A percentile compares a stretch with the other conserved stretches of the same genome.
Evolutionary conservation across 2,797 vertebrate genomes (phyloP).

Genomic region (Paramormyrops hopkinsi): DNA sequence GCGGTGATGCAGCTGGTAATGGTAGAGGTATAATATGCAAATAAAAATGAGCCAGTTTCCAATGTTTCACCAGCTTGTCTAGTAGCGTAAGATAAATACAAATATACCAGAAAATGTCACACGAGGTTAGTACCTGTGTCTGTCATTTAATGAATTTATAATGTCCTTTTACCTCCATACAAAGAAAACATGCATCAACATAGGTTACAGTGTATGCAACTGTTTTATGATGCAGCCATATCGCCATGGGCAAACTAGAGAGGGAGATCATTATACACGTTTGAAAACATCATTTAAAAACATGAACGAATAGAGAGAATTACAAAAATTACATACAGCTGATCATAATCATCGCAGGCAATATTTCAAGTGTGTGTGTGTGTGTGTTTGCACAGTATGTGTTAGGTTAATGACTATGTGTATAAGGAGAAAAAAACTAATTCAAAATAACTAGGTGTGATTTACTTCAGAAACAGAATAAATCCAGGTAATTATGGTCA

Average conservation of each 20-base stretch:
- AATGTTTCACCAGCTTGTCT: not conserved
- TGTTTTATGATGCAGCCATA: not conserved
- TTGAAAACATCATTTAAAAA: not conserved
- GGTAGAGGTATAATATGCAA: not conserved
- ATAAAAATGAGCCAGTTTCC: not conserved
- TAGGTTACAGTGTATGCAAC: not conserved
- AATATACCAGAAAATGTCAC: not conserved
- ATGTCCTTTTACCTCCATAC: not conserved
- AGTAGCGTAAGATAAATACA: not conserved
- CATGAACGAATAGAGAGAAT: not conserved
- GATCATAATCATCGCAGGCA: not conserved
- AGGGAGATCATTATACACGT: not conserved
- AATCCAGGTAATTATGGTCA: not conserved
- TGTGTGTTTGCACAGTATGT: not conserved
- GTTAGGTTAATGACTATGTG: not conserved
- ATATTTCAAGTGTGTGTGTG: not conserved
- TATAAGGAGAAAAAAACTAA: not conserved
- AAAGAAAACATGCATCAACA: not conserved
- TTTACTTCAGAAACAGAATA: not conserved
- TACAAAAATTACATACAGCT: not conserved
- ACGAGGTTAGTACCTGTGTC: not conserved
- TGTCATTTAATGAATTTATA: not conserved
- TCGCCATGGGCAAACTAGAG: not conserved
- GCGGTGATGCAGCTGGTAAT: not conserved
- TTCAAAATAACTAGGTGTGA: not conserved